These are phyloP conservation scores for Pogoniulus pusillus DNA, from an alignment of 2,797 vertebrate species.

Conservation along the genomic window DNA sequence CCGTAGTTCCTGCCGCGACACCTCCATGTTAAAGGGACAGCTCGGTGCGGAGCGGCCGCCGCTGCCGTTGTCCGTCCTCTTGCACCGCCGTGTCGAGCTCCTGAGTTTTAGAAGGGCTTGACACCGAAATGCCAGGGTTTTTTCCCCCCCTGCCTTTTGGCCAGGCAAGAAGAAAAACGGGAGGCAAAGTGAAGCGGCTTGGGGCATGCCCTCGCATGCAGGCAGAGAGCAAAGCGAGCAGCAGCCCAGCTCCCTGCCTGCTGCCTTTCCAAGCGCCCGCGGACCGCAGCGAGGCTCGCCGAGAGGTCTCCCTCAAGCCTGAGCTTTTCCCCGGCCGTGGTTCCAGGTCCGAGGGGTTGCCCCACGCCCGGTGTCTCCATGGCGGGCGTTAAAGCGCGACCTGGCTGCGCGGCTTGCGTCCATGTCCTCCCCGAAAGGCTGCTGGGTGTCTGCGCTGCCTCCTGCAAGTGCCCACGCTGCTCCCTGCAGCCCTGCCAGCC, in stretches of 20 bases:
- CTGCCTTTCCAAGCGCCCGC: accelerated
- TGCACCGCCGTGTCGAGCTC: accelerated
- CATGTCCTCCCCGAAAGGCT: not conserved
- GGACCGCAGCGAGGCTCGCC: accelerated
- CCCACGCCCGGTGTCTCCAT: not conserved
- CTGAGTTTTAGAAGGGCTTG: accelerated
- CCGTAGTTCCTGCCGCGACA: not conserved
- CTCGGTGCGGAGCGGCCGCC: accelerated
- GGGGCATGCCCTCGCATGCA: not conserved
- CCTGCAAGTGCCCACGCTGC: accelerated
- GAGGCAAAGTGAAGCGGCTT: not conserved
- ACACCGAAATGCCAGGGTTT: accelerated
- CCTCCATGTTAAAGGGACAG: conserved; percentile 44
- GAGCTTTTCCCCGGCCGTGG: not conserved
- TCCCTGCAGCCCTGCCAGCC: not conserved
- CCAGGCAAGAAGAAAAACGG: accelerated
- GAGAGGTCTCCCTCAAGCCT: not conserved
- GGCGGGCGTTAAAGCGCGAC: accelerated
- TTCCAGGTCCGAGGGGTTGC: not conserved
- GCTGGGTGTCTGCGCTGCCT: not conserved
- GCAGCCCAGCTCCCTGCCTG: not conserved
- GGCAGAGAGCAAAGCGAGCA: not conserved
- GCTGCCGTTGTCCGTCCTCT: too few relatives aligned
- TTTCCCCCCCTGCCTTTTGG: not conserved
- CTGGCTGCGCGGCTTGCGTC: not conserved